Percentiles rank a stretch among this genome's conserved stretches.
Conservation (phyloP, 2,113 vertebrate genomes). For the Cricetomys ansorgei region DNA sequence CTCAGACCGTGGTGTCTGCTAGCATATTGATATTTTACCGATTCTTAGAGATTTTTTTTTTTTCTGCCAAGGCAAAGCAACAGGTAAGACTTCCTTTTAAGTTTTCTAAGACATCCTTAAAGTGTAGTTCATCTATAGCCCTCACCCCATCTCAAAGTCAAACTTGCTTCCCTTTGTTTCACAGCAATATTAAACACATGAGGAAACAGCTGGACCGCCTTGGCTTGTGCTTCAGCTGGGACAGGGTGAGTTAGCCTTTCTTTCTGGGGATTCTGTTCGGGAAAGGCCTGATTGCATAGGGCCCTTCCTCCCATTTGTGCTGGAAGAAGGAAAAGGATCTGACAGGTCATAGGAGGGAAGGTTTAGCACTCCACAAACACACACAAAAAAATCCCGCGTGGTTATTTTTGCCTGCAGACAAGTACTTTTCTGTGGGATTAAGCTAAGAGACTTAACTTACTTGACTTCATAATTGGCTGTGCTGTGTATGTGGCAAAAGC, state of each 20-base stretch:
- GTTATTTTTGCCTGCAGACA: neutral
- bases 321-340: neutral
- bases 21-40: neutral
- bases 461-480: neutral
- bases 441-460: neutral
- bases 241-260: constrained; percentile 90
- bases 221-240: constrained; percentile 97
- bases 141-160: neutral
- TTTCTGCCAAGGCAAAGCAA: neutral
- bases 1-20: neutral
- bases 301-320: neutral
- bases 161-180: constrained; percentile 45
- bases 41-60: constrained; percentile 1
- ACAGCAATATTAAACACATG: constrained; percentile 96
- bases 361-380: neutral
- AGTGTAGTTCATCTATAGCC: neutral
- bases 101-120: neutral
- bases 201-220: constrained; percentile 93
- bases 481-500: neutral
- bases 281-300: neutral
- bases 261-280: neutral
- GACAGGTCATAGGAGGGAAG: neutral
- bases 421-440: constrained; percentile 26
- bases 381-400: neutral
- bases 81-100: neutral